Evolutionary conservation across 2,797 vertebrate species (phyloP).

Genomic region (Stomatorhinus walkeri): DNA sequence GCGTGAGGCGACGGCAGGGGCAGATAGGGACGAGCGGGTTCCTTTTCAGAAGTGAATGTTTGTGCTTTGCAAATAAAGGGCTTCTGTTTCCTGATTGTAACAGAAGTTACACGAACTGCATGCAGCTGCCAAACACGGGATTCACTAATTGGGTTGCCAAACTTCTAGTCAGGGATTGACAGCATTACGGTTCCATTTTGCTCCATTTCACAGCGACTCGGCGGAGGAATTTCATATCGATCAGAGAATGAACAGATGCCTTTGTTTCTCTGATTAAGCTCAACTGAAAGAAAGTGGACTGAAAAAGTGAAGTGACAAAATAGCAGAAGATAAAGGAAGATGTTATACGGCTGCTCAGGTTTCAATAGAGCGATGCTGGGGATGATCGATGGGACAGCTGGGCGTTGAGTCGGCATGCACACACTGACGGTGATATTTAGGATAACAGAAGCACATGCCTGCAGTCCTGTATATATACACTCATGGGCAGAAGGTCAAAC

Average conservation of each 20-base stretch:
- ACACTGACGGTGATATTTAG: neutral
- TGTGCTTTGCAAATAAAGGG: slow-evolving; percentile 14
- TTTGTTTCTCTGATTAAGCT: neutral
- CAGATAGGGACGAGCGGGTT: neutral
- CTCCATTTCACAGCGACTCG: neutral
- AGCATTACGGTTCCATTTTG: neutral
- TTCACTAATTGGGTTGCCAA: neutral
- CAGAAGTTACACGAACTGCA: neutral
- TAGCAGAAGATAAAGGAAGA: neutral
- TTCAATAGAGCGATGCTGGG: neutral
- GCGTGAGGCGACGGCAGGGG: neutral
- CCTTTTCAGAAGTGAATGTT: slow-evolving; percentile 3
- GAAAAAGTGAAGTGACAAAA: neutral
- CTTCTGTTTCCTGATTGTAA: slow-evolving; percentile 16
- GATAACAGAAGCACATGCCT: neutral
- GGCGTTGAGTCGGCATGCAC: neutral
- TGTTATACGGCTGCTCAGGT: neutral
- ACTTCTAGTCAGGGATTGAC: slow-evolving; percentile 6
- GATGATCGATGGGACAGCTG: neutral
- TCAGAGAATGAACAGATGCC: neutral
- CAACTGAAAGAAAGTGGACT: neutral
- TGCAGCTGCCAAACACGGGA: slow-evolving; percentile 26
- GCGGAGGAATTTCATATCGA: neutral
- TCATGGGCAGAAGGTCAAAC: neutral
- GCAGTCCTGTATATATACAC: neutral